Evolutionary conservation across 2,888 invertebrate genomes (phyloP), one percentile per base, ranked within the genome.

Genomic region (Diaperis boleti): DNA sequence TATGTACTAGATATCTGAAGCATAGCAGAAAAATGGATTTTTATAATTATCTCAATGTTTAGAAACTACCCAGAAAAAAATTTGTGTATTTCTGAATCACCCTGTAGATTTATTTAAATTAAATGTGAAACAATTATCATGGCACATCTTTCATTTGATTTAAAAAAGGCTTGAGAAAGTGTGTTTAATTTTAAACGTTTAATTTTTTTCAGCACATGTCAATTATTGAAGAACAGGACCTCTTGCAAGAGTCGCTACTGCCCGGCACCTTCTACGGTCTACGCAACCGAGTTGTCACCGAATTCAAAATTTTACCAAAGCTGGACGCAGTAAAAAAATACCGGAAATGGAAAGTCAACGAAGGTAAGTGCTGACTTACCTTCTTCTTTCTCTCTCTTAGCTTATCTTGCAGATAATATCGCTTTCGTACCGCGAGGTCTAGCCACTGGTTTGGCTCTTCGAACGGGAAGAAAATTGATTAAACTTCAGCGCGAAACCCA

Each of bases 231-330:
- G 54, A 75, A 22, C 74, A 76, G 45, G 65, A 69, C 5, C 55
- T 79, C 11, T 60, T 82, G 7, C 76, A 80, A 69, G 76, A 78
- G 56, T 81, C 80, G 1, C 44, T 71, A 39, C 62, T 74, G 49
- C 73, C 77, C 2, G 72, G 73, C 3, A 77, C 76, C 4, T 83
- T 83, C 66, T 83, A 81, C 63, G 81, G 77, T 1, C 15, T 75
- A 2, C 70, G 50, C 11, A 52, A 66, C 17, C 47, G 67, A 8
- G 66, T 68, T 6, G 73, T 80, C 0, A 60, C 70, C 1, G 77
- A 79, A 61, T 71, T 73, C 42, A 71, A 71, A 66, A 66, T 80
- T 15, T 54, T 49, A 11, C 55, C 67, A 0, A 50, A 44, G 7
- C 54, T 61, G 6, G 71, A 70, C 1, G 17, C 33, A 22, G 49